Evolutionary conservation across 2,797 vertebrate genomes (phyloP).

Genomic region (Salarias fasciatus): DNA sequence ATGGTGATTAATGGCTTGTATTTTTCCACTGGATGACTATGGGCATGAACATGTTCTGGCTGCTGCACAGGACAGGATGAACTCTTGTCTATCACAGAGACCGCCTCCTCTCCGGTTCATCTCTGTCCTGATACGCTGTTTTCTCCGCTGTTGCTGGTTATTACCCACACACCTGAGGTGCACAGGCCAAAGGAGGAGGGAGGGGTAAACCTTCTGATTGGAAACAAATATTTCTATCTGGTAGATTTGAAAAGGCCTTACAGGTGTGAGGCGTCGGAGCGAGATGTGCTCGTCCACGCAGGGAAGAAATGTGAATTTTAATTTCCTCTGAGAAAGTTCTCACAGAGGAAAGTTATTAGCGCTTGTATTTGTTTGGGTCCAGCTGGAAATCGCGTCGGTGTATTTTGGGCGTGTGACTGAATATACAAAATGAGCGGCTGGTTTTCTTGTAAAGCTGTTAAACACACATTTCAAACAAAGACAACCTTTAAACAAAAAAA

Average conservation of each 20-base stretch:
- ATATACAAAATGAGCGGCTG: background rate
- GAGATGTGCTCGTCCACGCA: too few relatives aligned
- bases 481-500: background rate
- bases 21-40: slow-evolving; percentile 65
- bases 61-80: slow-evolving; percentile 48
- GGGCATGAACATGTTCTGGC: slow-evolving; percentile 60
- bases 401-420: background rate
- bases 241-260: slow-evolving; percentile 2
- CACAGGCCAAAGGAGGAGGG: slow-evolving; percentile 2
- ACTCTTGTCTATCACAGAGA: slow-evolving; percentile 43
- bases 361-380: slow-evolving; percentile 11
- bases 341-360: slow-evolving; percentile 8
- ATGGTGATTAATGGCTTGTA: slow-evolving; percentile 60
- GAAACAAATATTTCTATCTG: background rate
- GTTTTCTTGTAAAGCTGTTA: background rate
- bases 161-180: slow-evolving; percentile 6
- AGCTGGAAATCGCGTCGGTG: background rate
- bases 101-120: slow-evolving; percentile 23
- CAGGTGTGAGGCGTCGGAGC: slow-evolving; percentile 17
- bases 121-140: slow-evolving; percentile 2
- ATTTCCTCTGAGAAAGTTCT: slow-evolving; percentile 10
- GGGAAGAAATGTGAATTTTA: slow-evolving; percentile 9
- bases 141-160: background rate
- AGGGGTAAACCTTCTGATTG: background rate
- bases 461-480: too few relatives aligned